A percentile compares a stretch with the other conserved stretches of the same genome.
Conservation (phyloP, 2,888 invertebrate species). For the Aphodius granarius region DNA sequence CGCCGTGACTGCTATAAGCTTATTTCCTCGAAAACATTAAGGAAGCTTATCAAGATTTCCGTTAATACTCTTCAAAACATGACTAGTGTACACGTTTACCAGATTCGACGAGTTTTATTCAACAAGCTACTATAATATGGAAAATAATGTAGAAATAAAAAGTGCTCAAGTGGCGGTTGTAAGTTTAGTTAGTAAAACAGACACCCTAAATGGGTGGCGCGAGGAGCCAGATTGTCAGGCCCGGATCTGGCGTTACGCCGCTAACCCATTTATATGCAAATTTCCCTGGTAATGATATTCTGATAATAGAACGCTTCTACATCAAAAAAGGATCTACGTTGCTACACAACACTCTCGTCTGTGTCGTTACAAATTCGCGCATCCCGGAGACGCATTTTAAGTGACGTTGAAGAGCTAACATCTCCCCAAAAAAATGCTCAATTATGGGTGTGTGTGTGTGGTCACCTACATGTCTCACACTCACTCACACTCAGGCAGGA, state of each 20-base stretch:
- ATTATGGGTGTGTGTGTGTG: too few relatives aligned
- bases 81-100: too few relatives aligned
- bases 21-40: background rate
- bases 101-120: too few relatives aligned
- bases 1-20: background rate
- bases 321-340: background rate
- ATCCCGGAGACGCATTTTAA: background rate
- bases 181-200: background rate
- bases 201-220: background rate
- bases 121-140: background rate
- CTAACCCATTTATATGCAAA: slow-evolving; percentile 27
- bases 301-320: slow-evolving; percentile 16
- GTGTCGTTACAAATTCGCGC: background rate
- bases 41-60: background rate
- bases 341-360: background rate
- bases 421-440: too few relatives aligned
- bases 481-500: too few relatives aligned
- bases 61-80: too few relatives aligned
- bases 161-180: background rate
- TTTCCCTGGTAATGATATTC: slow-evolving; percentile 22
- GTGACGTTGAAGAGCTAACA: background rate
- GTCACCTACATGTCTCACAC: background rate
- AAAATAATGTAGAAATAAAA: background rate
- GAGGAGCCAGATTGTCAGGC: slow-evolving; percentile 18
- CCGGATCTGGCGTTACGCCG: slow-evolving; percentile 19